Evolutionary conservation across 2,113 vertebrate species (phyloP).

Genomic region (Budorcas taxicolor): DNA sequence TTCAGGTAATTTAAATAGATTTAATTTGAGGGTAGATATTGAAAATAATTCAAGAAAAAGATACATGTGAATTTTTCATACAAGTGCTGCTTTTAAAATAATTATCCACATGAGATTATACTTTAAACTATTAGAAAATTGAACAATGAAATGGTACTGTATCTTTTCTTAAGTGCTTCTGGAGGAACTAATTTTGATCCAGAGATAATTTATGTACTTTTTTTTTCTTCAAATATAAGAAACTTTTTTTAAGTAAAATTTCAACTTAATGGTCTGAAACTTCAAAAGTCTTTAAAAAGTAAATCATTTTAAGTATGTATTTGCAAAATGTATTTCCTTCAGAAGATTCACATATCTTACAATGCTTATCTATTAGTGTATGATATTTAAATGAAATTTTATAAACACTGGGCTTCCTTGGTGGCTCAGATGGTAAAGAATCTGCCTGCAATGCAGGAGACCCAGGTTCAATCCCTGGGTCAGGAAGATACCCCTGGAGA

Average conservation of each 20-base stretch:
- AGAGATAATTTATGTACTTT: neutral
- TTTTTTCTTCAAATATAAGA: neutral
- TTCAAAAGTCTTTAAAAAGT: neutral
- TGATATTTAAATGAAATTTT: neutral
- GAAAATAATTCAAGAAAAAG: neutral
- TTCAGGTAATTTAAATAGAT: neutral
- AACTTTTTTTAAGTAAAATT: neutral
- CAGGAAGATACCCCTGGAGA: neutral
- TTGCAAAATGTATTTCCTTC: neutral
- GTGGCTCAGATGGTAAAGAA: neutral
- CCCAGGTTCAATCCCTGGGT: neutral
- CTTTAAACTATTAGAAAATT: slow-evolving; percentile 13
- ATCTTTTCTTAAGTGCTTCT: neutral
- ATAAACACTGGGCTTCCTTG: neutral
- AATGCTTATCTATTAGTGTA: neutral
- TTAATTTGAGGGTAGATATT: neutral
- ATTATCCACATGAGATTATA: neutral
- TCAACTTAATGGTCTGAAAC: neutral
- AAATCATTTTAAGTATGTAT: neutral
- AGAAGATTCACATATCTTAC: neutral
- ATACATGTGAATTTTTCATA: neutral
- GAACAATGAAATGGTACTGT: neutral
- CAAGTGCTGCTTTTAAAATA: neutral
- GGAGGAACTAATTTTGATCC: neutral
- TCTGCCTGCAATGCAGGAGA: neutral